Base-by-base conservation (phyloP, 2,113 vertebrate species). In the Thermophis baileyi region DNA sequence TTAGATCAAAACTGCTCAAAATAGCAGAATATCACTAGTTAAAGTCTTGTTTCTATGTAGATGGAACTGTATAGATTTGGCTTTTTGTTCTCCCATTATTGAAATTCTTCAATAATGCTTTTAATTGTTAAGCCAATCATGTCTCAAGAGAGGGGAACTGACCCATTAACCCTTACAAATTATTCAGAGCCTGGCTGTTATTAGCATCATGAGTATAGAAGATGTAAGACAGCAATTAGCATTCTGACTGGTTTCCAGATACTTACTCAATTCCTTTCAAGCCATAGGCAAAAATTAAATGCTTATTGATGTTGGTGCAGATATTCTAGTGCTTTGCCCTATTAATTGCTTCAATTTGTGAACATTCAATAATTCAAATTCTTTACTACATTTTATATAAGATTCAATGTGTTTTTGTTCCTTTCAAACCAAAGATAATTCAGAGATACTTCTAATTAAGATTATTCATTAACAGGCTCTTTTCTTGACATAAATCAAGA, bases 321-420 rank as follows among this genome's bases (percentile, higher is more conserved):
- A 91, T 47, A 14, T 91, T 87, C 53, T 91, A 44, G 90, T n/a
- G 85, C 46, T 92, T 40, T 86, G 74, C 74, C 90, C 91, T 87
- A 50, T 49, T 92, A 92, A 92, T 92, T 92, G 85, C 44, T 87
- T 47, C 91, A 91, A 87, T 91, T 91, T 91, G 81, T 18, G 40
- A 87, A 87, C 90, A 22, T 91, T 85, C 85, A 91, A 55, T 91
- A 22, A 86, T 18, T 16, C 30, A 47, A 60, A 49, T 60, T 57
- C 53, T 57, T 91, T 85, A 20, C 35, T 85, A 54, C 24, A 55
- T 86, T 87, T 87, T 63, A 88, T 88, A 27, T 35, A 91, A 63
- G 54, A 63, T 87, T 87, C 87, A n/a, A 88, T 86, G 54, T 63
- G 35, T n/a, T 54, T 91, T 60, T 91, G 85, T 91, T 91, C 54